Percentiles rank a stretch among this genome's conserved stretches.
These are phyloP conservation scores for Muscicapa striata DNA, from an alignment of 2,797 vertebrate species.

Conservation along the genomic window DNA sequence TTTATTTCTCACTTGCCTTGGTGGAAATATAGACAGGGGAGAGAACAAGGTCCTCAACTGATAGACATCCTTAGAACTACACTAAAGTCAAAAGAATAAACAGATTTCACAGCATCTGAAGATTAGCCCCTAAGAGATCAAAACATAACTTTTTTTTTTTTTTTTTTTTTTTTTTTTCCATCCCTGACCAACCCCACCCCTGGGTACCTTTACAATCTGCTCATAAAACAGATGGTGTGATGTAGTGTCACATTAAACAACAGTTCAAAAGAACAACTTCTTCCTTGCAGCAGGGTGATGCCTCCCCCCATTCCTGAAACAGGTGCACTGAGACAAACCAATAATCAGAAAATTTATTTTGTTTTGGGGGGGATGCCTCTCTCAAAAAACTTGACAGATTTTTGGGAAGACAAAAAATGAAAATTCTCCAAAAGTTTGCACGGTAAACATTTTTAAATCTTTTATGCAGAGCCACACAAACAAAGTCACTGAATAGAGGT, in stretches of 20 bases:
- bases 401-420: neutral
- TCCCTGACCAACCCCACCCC: neutral
- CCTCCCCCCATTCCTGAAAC: neutral
- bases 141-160: neutral
- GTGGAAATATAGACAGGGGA: neutral
- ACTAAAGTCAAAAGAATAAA: neutral
- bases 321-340: neutral
- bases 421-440: neutral
- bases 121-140: neutral
- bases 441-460: neutral
- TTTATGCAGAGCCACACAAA: neutral
- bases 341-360: neutral
- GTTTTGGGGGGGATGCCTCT: neutral
- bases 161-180: neutral
- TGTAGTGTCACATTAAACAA: neutral
- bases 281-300: neutral
- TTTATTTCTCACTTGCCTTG: conserved; percentile 25
- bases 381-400: neutral
- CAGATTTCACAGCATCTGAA: neutral
- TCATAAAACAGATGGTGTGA: neutral
- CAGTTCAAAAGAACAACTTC: neutral
- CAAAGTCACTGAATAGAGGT: neutral
- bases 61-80: neutral
- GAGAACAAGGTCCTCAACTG: neutral
- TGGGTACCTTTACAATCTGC: neutral